Evolutionary conservation across 2,888 invertebrate genomes (phyloP).

Genomic region (Mechanitis messenoides): DNA sequence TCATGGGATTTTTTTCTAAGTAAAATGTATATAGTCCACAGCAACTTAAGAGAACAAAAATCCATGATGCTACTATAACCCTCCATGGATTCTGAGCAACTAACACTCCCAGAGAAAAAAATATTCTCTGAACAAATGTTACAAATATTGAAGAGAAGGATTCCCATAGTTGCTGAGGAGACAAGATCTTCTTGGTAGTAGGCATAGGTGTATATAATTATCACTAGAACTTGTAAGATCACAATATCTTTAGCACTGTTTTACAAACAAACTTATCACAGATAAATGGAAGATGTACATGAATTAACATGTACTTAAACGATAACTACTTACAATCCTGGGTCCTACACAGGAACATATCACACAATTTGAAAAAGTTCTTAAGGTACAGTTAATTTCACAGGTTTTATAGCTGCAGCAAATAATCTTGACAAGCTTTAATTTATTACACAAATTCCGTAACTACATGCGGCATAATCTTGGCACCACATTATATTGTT

Average conservation of each 20-base stretch:
- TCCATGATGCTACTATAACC: conserved; percentile 76
- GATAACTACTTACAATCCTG: too few species aligned
- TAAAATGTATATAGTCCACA: conserved; percentile 80
- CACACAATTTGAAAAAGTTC: too few species aligned
- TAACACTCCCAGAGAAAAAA: conserved; percentile 77
- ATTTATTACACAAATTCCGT: too few species aligned
- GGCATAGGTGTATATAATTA: conserved; percentile 41
- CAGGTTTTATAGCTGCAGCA: too few species aligned
- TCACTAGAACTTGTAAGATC: conserved; percentile 7
- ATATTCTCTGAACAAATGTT: conserved; percentile 59
- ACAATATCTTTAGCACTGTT: not conserved
- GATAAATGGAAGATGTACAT: too few species aligned
- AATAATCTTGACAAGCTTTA: too few species aligned
- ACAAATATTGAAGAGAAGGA: conserved; percentile 60
- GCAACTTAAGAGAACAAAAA: conserved; percentile 75
- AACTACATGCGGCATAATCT: too few species aligned
- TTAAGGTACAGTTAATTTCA: too few species aligned
- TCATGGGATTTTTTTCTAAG: conserved; percentile 84
- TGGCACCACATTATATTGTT: too few species aligned
- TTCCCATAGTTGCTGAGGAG: conserved; percentile 67
- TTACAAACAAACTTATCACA: not conserved
- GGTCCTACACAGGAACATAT: too few species aligned
- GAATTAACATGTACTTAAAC: too few species aligned
- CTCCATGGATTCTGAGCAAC: conserved; percentile 78
- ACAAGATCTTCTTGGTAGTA: conserved; percentile 46